These are phyloP conservation scores for Gila orcuttii DNA, from an alignment of 2,113 vertebrate species.

Conservation along the genomic window DNA sequence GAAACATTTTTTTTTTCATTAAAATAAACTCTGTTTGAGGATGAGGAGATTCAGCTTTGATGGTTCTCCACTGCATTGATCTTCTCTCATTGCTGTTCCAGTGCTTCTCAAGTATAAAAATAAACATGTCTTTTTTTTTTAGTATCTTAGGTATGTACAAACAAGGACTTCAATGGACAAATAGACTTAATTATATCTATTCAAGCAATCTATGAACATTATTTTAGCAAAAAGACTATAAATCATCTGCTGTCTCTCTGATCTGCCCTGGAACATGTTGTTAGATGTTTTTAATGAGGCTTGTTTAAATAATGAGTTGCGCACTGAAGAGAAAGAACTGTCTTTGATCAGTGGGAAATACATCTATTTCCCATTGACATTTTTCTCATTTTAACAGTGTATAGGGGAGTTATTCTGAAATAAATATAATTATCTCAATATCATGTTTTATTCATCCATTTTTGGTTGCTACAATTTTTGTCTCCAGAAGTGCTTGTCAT, in stretches of 20 bases:
- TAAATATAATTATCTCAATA: not conserved
- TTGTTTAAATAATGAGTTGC: not conserved
- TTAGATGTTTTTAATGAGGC: not conserved
- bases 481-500: not conserved
- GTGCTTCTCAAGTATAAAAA: not conserved
- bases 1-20: not conserved
- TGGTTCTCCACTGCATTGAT: not conserved
- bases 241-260: not conserved
- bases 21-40: not conserved
- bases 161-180: not conserved
- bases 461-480: not conserved
- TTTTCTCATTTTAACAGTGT: not conserved
- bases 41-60: not conserved
- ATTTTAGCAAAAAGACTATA: constrained; percentile 10
- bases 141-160: not conserved
- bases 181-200: not conserved
- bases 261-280: not conserved
- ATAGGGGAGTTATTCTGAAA: not conserved
- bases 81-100: not conserved
- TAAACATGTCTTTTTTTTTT: not conserved
- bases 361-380: not conserved
- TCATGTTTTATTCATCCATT: not conserved
- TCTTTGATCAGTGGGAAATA: not conserved
- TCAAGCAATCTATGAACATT: not conserved
- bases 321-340: not conserved